Percentiles rank a stretch among this genome's conserved stretches.
Evolutionary conservation across 2,888 invertebrate genomes (phyloP).

Genomic region (Autographa gamma): DNA sequence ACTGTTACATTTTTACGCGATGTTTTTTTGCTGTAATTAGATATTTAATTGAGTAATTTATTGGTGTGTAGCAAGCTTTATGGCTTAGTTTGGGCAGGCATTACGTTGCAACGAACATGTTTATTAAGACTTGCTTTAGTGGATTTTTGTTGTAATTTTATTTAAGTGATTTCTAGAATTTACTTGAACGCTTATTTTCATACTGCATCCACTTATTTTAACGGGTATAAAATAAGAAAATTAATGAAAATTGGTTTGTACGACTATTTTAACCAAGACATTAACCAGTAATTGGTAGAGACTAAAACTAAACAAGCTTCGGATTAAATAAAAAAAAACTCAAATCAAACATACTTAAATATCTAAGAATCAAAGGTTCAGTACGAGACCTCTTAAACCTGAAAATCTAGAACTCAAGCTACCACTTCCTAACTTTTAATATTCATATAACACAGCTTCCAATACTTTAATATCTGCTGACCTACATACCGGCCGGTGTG

Average conservation of each 20-base stretch:
- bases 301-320: too few species aligned
- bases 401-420: conserved; percentile 13
- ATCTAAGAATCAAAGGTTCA: background rate
- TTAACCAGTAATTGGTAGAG: too few species aligned
- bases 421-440: conserved; percentile 39
- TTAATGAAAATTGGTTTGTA: background rate
- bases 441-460: conserved; percentile 50
- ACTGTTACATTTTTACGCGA: conserved; percentile 52
- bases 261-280: too few species aligned
- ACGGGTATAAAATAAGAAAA: background rate
- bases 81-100: conserved; percentile 54
- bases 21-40: conserved; percentile 74
- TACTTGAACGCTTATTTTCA: background rate
- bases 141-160: conserved; percentile 2
- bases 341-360: background rate
- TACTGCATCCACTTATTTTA: background rate
- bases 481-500: conserved; percentile 62
- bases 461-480: conserved; percentile 71
- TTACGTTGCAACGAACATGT: conserved; percentile 39
- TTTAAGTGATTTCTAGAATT: background rate
- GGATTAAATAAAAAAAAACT: background rate
- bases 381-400: background rate
- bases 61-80: conserved; percentile 69
- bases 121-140: conserved; percentile 36
- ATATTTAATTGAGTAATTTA: conserved; percentile 80